phyloP scores from a whole-genome alignment of 2,797 vertebrate genomes.

The Hypotaenidia philippensis region DNA sequence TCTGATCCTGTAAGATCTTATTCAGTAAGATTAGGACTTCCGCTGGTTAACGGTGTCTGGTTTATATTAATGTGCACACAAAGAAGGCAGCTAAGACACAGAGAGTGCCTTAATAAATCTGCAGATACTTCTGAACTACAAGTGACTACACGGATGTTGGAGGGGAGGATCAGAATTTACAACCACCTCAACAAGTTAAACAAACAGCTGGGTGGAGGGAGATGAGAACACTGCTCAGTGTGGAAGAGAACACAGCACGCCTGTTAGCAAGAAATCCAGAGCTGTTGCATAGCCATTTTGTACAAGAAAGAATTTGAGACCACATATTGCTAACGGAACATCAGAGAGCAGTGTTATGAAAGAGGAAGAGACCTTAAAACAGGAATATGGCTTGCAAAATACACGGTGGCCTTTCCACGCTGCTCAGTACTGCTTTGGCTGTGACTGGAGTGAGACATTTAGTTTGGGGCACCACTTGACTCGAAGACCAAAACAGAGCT shows the following conservation, averaged over 20 bases:
- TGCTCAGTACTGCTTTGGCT: not conserved
- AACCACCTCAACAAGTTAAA: not conserved
- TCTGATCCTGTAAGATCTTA: not conserved
- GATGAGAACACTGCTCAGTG: not conserved
- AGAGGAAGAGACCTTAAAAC: slow-evolving; percentile 33
- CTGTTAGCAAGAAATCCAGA: not conserved
- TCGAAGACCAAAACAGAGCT: not conserved
- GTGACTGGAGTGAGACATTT: not conserved
- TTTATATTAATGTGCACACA: not conserved
- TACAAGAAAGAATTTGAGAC: not conserved
- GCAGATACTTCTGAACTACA: not conserved
- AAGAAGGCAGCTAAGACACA: not conserved
- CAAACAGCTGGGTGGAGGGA: not conserved
- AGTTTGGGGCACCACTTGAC: not conserved
- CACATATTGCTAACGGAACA: not conserved
- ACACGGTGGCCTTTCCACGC: not conserved
- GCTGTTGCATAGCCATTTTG: not conserved
- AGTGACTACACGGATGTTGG: not conserved
- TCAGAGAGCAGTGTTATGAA: not conserved
- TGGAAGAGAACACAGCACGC: not conserved
- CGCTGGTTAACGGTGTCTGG: not conserved
- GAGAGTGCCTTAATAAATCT: not conserved
- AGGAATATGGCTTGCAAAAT: not conserved
- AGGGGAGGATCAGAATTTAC: slow-evolving; percentile 4
- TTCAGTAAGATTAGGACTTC: not conserved